Percentiles rank a stretch among this genome's conserved stretches.
Conservation (phyloP, 2,888 invertebrate species). For the Electrophaes corylata region DNA sequence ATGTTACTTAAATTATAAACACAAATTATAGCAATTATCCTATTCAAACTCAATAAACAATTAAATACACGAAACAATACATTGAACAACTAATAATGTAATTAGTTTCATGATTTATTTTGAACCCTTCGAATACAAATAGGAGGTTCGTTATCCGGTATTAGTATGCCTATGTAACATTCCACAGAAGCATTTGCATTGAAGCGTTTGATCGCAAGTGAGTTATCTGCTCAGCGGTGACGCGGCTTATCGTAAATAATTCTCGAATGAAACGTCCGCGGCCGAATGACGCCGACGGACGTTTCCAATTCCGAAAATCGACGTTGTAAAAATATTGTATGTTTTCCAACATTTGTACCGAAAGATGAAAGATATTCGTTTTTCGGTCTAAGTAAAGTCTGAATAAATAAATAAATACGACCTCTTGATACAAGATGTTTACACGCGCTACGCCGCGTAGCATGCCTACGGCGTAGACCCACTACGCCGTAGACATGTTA, state of each 20-base stretch:
- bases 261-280: conserved; percentile 34
- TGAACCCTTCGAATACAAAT: not conserved
- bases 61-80: too few species aligned
- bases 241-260: conserved; percentile 34
- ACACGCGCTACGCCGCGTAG: conserved; percentile 2
- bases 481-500: conserved; percentile 5
- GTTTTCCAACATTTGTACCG: conserved; percentile 28
- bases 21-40: too few species aligned
- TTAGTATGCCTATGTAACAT: conserved; percentile 19
- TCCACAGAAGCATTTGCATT: conserved; percentile 10
- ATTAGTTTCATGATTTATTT: too few species aligned
- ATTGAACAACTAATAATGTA: too few species aligned
- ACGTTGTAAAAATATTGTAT: conserved; percentile 40
- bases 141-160: too few species aligned
- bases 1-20: too few species aligned
- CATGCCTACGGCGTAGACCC: not conserved
- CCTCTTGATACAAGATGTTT: not conserved
- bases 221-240: conserved; percentile 10
- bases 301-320: conserved; percentile 38
- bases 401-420: conserved; percentile 1
- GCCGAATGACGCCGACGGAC: conserved; percentile 32
- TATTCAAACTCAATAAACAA: too few species aligned
- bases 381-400: conserved; percentile 4
- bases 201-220: conserved; percentile 24
- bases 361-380: conserved; percentile 3